Base-by-base conservation (phyloP, 2,888 invertebrate genomes). In the Epirrita christyi region DNA sequence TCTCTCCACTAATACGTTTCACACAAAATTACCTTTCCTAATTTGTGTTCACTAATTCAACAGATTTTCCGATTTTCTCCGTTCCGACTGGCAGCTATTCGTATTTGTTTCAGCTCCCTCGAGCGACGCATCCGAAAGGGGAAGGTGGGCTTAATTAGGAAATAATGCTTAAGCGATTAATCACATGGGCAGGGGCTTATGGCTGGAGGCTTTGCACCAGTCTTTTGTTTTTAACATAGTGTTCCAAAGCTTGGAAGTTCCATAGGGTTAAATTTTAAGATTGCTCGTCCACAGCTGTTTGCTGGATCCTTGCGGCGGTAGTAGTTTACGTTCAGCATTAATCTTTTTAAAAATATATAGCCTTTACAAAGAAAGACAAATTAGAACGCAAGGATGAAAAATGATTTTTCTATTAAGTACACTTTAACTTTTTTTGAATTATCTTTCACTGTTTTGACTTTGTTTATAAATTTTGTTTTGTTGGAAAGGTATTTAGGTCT, bases 81-180 rank as follows among this genome's bases (percentile, higher is more conserved):
- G n/a, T 53, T 75, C 66, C 67, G 67, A 69, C 75, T 76, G 70
- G 71, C 72, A 68, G 75, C 77, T 75, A 80, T 81, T 81, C 79
- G 78, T 81, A 78, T 83, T 85, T 83, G 80, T 82, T 82, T 75
- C 80, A 81, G 66, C 68, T 80, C 85, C 88, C 86, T 70, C 73
- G 70, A 78, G 85, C 83, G 72, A 75, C 75, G 78, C 75, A 76
- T 79, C 75, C 66, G 69, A 72, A 70, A 81, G 87, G 88, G 85
- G 86, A 85, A 86, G 83, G 85, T 86, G 80, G 78, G 85, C 85
- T 89, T 90, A 91, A 91, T 92, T 91, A 86, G 90, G 84, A 88
- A 92, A 88, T 91, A 91, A 91, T 89, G 85, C 85, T 78, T 79
- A 79, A 83, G 80, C 91, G 84, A 91, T 92, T 91, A 89, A 92